These are phyloP conservation scores for Pygmarrhopalites habei DNA, from an alignment of 1,140 invertebrate species.

Conservation along the genomic window DNA sequence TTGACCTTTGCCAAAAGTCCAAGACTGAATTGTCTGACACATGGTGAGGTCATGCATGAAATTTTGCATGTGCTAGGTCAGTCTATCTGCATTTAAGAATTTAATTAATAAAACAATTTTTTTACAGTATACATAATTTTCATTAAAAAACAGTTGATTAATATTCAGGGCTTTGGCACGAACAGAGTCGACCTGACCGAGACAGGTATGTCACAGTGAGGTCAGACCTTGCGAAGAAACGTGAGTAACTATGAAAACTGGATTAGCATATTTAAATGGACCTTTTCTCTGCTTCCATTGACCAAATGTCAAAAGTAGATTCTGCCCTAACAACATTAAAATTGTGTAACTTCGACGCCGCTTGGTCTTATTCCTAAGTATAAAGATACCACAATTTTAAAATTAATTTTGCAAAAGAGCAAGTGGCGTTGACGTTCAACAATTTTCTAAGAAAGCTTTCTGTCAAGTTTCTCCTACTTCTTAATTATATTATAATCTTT, in stretches of 20 bases:
- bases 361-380: too few relatives aligned
- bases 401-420: too few relatives aligned
- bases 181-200: slow-evolving; percentile 45
- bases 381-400: too few relatives aligned
- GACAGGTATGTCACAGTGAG: slow-evolving; percentile 41
- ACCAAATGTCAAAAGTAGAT: not conserved
- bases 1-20: not conserved
- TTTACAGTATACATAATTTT: too few relatives aligned
- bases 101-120: too few relatives aligned
- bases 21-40: not conserved
- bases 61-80: slow-evolving; percentile 44
- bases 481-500: too few relatives aligned
- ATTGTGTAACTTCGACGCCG: too few relatives aligned
- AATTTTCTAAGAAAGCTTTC: not conserved
- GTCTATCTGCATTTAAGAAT: too few relatives aligned
- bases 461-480: not conserved
- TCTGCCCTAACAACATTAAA: too few relatives aligned
- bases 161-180: slow-evolving; percentile 44
- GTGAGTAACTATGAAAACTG: not conserved
- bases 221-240: not conserved
- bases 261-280: not conserved
- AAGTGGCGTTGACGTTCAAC: too few relatives aligned
- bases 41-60: slow-evolving; percentile 44
- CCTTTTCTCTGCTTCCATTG: not conserved
- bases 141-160: too few relatives aligned